These are phyloP conservation scores for Sanderia malayensis DNA, from an alignment of 30 jellyfish, hydroid and myxozoan genomes.

Conservation along the genomic window DNA sequence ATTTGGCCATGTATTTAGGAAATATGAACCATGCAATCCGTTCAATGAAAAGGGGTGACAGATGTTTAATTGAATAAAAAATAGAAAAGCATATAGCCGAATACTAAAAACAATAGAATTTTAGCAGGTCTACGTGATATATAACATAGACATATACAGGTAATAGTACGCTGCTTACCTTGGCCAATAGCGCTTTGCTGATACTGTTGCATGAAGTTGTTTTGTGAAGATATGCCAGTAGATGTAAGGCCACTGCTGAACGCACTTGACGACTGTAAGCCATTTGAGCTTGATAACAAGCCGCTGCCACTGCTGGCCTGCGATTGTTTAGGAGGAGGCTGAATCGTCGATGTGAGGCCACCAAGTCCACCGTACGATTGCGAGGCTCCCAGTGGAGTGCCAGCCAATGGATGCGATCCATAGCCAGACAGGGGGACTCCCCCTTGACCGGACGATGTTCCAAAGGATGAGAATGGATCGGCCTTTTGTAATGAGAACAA, in stretches of 20 bases:
- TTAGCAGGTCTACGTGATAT: no score
- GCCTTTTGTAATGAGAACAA: conserved; percentile 6
- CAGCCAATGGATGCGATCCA: conserved; percentile 73
- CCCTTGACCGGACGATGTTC: conserved; percentile 41
- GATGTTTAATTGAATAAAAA: no score
- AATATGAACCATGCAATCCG: no score
- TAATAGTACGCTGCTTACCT: no score
- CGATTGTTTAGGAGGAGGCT: conserved; percentile 60
- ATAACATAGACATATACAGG: no score
- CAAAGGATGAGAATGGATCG: conserved; percentile 52
- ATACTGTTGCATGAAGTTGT: conserved; percentile 37
- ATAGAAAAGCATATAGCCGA: no score
- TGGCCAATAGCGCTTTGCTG: conserved; percentile 44
- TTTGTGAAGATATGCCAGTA: conserved; percentile 39
- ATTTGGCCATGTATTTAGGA: no score
- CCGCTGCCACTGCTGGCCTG: conserved; percentile 38
- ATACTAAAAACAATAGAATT: no score
- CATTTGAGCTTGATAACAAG: conserved; percentile 43
- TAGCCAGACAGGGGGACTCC: conserved; percentile 62
- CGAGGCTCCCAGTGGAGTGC: conserved; percentile 66
- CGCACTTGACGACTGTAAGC: conserved; percentile 36
- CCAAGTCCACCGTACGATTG: conserved; percentile 77
- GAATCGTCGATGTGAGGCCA: conserved; percentile 67
- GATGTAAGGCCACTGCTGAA: conserved; percentile 30
- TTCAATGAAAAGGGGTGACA: no score